phyloP scores from a whole-genome alignment of 2,113 vertebrate species.

The Poecilia latipinna region DNA sequence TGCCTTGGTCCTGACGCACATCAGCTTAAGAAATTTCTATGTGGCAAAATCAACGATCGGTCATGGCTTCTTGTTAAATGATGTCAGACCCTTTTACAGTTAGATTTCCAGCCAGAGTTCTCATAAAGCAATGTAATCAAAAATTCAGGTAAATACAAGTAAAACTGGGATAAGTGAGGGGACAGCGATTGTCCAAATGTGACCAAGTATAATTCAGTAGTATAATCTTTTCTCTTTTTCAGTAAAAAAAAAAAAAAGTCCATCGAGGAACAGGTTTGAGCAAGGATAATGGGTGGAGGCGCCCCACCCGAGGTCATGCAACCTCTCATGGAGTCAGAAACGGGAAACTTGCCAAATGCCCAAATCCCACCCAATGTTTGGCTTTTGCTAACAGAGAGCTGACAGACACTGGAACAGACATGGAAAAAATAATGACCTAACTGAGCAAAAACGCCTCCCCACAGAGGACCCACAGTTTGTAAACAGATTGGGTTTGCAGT shows the following conservation, averaged over 20 bases:
- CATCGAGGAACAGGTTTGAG: slow-evolving; percentile 47
- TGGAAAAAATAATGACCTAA: slow-evolving; percentile 1
- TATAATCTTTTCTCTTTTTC: neutral
- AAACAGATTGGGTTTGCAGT: neutral
- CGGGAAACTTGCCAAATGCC: slow-evolving; percentile 22
- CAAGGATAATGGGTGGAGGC: slow-evolving; percentile 42
- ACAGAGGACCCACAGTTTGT: neutral
- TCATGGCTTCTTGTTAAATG: slow-evolving; percentile 11
- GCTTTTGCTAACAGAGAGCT: neutral
- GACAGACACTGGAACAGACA: neutral
- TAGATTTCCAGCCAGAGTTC: neutral
- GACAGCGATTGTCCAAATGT: neutral
- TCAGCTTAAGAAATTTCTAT: slow-evolving; percentile 9
- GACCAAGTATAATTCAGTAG: neutral
- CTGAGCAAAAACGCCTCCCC: neutral
- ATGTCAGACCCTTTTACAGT: neutral
- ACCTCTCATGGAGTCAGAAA: neutral
- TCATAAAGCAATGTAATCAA: neutral
- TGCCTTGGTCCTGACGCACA: neutral
- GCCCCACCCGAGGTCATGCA: slow-evolving; percentile 40
- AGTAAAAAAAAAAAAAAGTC: neutral
- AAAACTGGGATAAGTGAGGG: neutral
- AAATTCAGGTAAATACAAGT: neutral
- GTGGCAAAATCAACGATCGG: neutral
- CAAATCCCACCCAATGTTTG: slow-evolving; percentile 14